A percentile compares a stretch with the other conserved stretches of the same genome.
phyloP scores from a whole-genome alignment of 2,888 invertebrate genomes.

The Plebejus anna region DNA sequence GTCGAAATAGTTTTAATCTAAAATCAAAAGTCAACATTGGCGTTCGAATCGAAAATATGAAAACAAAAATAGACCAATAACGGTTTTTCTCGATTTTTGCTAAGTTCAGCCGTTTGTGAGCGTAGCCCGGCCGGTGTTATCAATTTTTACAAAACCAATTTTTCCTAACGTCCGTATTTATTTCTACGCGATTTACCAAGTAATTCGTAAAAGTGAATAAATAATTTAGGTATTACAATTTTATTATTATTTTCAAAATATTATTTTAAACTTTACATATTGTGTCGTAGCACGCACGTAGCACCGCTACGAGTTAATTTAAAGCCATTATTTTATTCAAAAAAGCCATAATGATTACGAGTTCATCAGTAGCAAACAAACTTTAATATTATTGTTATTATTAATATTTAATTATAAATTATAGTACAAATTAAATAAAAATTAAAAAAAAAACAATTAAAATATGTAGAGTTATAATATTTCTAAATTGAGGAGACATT shows the following conservation, averaged over 20 bases:
- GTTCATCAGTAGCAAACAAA: no score
- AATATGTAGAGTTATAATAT: no score
- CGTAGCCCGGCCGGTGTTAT: conserved; percentile 18
- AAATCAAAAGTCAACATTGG: conserved; percentile 29
- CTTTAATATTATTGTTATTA: no score
- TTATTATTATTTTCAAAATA: no score
- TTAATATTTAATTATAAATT: no score
- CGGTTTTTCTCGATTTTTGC: conserved; percentile 25
- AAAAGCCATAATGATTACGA: no score
- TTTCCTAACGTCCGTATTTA: conserved; percentile 10
- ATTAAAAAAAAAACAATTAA: no score
- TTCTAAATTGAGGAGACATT: no score
- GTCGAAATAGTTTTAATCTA: conserved; percentile 24
- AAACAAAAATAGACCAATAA: conserved; percentile 25
- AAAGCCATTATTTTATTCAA: not conserved
- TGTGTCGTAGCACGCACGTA: not conserved
- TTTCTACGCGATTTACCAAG: not conserved
- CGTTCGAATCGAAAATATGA: conserved; percentile 26
- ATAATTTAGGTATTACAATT: no score
- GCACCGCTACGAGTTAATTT: not conserved
- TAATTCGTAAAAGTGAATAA: no score
- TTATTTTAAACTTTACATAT: not conserved
- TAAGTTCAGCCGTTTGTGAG: conserved; percentile 21
- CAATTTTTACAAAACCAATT: conserved; percentile 26
- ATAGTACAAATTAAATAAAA: no score